Conservation (phyloP, 2,113 vertebrate species). For the Cynopterus brachyotis region DNA sequence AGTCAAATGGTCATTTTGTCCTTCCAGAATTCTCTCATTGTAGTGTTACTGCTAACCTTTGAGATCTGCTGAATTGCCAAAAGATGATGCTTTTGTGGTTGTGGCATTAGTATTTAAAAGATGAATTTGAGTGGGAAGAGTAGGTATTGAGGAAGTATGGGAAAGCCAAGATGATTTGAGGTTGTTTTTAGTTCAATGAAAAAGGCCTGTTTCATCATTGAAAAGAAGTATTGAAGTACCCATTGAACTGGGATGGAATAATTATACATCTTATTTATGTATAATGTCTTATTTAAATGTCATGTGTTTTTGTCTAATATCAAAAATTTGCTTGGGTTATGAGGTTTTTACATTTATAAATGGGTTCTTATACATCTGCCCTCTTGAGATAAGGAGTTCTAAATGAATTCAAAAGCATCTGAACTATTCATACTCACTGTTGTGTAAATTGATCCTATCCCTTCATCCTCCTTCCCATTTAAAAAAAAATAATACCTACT, state of each 20-base stretch:
- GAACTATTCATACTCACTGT: not conserved
- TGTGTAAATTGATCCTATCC: slow-evolving; percentile 30
- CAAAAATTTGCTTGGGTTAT: not conserved
- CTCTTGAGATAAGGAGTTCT: slow-evolving; percentile 1
- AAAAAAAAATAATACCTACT: not conserved
- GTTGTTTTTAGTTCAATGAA: not conserved
- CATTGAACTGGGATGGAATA: not conserved
- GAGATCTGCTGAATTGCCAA: not conserved
- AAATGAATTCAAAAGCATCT: slow-evolving; percentile 23
- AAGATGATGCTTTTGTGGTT: slow-evolving; percentile 6
- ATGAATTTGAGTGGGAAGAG: not conserved
- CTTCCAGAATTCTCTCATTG: not conserved
- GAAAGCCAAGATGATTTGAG: not conserved
- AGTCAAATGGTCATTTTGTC: not conserved
- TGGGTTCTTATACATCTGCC: not conserved
- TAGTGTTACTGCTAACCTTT: not conserved
- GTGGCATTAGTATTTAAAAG: not conserved
- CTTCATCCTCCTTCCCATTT: not conserved
- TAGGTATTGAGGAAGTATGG: not conserved
- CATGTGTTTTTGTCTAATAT: not conserved
- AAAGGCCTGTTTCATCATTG: not conserved
- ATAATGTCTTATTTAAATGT: not conserved
- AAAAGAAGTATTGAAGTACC: not conserved
- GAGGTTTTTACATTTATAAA: slow-evolving; percentile 40
- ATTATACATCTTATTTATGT: not conserved